phyloP scores from a whole-genome alignment of 2,888 invertebrate species.

The Scaptodrosophila latifasciaeformis region DNA sequence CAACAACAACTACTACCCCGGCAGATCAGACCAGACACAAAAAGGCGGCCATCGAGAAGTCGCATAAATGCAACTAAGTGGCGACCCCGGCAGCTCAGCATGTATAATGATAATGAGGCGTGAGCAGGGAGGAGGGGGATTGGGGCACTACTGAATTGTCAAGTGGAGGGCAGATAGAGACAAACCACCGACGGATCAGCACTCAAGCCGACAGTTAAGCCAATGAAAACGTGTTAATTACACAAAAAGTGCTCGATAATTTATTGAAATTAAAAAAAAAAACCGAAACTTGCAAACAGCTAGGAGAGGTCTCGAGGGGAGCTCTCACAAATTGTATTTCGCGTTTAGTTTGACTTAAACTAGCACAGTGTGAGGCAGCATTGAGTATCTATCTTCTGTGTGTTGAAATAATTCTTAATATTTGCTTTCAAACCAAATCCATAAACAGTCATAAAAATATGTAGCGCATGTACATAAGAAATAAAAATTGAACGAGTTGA shows the following conservation, averaged over 20 bases:
- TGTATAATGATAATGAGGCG: slow-evolving; percentile 1
- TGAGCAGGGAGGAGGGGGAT: slow-evolving; percentile 1
- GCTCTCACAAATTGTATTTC: too few relatives aligned
- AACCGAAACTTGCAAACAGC: too few relatives aligned
- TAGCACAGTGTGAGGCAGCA: slow-evolving; percentile 58
- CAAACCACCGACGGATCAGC: slow-evolving; percentile 7
- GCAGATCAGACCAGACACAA: not conserved
- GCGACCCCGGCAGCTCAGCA: slow-evolving; percentile 3
- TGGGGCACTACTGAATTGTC: slow-evolving; percentile 5
- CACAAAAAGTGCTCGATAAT: slow-evolving; percentile 37
- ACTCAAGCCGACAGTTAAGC: slow-evolving; percentile 36
- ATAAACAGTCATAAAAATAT: too few relatives aligned
- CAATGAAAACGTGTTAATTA: slow-evolving; percentile 62
- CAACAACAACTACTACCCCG: slow-evolving; percentile 25
- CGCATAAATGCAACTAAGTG: slow-evolving; percentile 51
- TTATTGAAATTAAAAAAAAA: slow-evolving; percentile 35
- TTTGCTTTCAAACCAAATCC: not conserved
- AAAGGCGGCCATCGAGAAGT: slow-evolving; percentile 55
- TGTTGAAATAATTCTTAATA: not conserved
- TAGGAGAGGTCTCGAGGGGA: too few relatives aligned
- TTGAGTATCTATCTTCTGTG: too few relatives aligned
- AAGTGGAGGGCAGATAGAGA: slow-evolving; percentile 16
- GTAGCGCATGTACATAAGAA: too few relatives aligned
- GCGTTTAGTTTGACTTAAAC: slow-evolving; percentile 11
- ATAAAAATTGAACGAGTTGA: not conserved